Evolutionary conservation across 2,888 invertebrate species (phyloP).

Genomic region (Nesidiocoris tenuis): DNA sequence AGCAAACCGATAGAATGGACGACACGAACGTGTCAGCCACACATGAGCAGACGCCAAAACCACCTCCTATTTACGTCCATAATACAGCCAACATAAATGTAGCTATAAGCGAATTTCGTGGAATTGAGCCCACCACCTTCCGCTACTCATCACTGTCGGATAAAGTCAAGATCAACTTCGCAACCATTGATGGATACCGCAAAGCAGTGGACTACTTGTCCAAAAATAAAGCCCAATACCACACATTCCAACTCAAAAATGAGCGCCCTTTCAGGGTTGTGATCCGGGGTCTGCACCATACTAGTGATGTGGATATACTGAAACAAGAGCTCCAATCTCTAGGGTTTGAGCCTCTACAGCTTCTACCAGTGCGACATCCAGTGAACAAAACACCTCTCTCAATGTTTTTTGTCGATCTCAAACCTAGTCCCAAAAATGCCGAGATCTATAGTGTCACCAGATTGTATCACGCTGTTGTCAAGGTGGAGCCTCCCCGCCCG

Average conservation of each 20-base stretch:
- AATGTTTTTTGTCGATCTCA: slow-evolving; percentile 27
- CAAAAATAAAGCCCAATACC: slow-evolving; percentile 17
- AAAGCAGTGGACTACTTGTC: slow-evolving; percentile 5
- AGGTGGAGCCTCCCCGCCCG: slow-evolving; percentile 9
- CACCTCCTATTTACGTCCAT: too few species aligned
- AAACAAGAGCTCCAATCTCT: slow-evolving; percentile 9
- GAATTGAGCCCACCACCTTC: too few species aligned
- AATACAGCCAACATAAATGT: too few species aligned
- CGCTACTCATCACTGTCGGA: too few species aligned
- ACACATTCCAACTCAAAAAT: slow-evolving; percentile 24
- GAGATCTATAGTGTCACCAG: slow-evolving; percentile 25
- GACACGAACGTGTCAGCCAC: too few species aligned
- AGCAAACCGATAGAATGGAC: too few species aligned
- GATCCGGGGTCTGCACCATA: slow-evolving; percentile 24
- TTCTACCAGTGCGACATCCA: slow-evolving; percentile 6
- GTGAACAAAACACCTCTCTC: slow-evolving; percentile 30
- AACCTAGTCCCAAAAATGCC: slow-evolving; percentile 30
- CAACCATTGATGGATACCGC: slow-evolving; percentile 32
- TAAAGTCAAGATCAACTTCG: too few species aligned
- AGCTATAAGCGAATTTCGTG: too few species aligned
- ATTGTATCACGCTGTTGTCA: slow-evolving; percentile 5
- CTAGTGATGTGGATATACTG: slow-evolving; percentile 1
- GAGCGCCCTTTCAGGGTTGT: slow-evolving; percentile 18
- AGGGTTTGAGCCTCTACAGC: slow-evolving; percentile 13
- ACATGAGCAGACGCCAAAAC: too few species aligned